Evolutionary conservation across 1,140 invertebrate species (phyloP), one percentile per base, ranked within the genome.

Genomic region (Drosophila orosa): DNA sequence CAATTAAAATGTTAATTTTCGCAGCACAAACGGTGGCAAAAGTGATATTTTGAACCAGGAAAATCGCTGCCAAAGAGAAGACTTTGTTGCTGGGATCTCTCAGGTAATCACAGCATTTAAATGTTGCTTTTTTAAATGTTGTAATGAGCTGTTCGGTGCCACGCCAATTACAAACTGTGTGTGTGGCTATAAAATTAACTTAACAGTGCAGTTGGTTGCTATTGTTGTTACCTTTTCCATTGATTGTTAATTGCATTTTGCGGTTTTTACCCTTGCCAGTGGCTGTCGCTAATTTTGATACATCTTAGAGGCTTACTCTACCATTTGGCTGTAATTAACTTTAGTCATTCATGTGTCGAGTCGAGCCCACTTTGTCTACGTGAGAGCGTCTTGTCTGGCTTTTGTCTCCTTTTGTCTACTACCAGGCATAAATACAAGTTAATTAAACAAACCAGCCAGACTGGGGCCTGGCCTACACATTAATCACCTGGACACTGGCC

Each of bases 401-500:
- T 47, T 69, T 69, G 48, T 68, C 67, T 39, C 31, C 50, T 22
- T 55, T 55, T 63, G 52, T 50, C 58, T 52, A 48, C 33, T 24
- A 3, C 12, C 29, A 42, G 58, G 48, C 55, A 50, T 69, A 48
- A 78, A 75, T 75, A 71, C 83, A 82, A 82, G 83, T 80, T 87
- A 87, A 82, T 87, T 87, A 87, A 82, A 82, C 79, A 87, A 74
- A 77, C 79, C 31, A 24, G 33, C 19, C 50, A n/a, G 50, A 5
- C 50, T n/a, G 50, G 19, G 13, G 13, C 19, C 72, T 68, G 71
- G 67, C 61, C 65, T 73, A 59, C 67, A 77, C 83, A 87, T 87
- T 87, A 87, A 87, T 87, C 83, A 87, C 83, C 79, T 82, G 83
- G 72, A 65, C 72, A 83, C 58, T 73, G 68, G 55, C 40, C 69